Percentiles rank a stretch among this genome's conserved stretches.
These are phyloP conservation scores for Marcusenius ussheri DNA, from an alignment of 2,113 vertebrate species.

Conservation along the genomic window DNA sequence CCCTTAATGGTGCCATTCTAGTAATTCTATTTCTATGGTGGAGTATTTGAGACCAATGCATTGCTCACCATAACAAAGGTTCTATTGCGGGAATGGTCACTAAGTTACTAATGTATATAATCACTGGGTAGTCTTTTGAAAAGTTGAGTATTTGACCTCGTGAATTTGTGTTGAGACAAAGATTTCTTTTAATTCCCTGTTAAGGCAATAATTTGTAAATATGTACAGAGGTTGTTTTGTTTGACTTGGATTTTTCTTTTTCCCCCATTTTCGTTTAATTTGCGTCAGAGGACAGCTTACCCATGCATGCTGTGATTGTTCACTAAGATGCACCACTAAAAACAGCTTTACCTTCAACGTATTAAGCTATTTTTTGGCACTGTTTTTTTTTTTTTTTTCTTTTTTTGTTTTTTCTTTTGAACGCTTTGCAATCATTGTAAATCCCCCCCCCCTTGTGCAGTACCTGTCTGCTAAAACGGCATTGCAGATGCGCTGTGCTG, in stretches of 20 bases:
- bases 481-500: background rate
- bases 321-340: conserved; percentile 75
- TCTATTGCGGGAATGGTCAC: conserved; percentile 12
- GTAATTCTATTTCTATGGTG: conserved; percentile 35
- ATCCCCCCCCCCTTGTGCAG: background rate
- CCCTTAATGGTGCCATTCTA: background rate
- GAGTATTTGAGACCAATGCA: background rate
- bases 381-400: conserved; percentile 32
- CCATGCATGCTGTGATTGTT: conserved; percentile 77
- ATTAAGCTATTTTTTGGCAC: conserved; percentile 49
- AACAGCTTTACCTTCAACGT: conserved; percentile 69
- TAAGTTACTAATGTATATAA: conserved; percentile 50
- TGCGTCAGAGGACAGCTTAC: conserved; percentile 70
- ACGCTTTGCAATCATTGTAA: conserved; percentile 37
- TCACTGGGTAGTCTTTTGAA: conserved; percentile 65
- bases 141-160: conserved; percentile 73
- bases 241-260: conserved; percentile 57
- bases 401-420: conserved; percentile 18
- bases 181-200: conserved; percentile 78
- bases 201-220: conserved; percentile 99
- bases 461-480: background rate
- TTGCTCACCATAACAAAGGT: conserved; percentile 4
- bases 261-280: conserved; percentile 51
- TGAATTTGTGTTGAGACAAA: conserved; percentile 67
- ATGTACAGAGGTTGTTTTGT: conserved; percentile 69